Conservation (phyloP, 2,797 vertebrate species). For the Gymnodraco acuticeps region DNA sequence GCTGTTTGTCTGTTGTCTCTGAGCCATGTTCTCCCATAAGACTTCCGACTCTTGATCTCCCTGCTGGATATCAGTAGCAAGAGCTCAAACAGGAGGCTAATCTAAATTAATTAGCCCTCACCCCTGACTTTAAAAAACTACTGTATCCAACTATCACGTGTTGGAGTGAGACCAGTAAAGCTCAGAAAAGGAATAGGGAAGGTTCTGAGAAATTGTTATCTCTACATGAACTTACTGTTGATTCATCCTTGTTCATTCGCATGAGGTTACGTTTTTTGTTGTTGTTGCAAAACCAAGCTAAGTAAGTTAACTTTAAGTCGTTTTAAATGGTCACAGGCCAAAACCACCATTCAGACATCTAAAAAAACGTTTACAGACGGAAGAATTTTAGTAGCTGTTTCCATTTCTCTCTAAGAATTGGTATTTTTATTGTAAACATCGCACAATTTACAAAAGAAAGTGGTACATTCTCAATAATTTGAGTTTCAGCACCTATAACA, state of each 20-base stretch:
- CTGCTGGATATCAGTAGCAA: slow-evolving; percentile 23
- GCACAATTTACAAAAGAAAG: not conserved
- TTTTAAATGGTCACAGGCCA: not conserved
- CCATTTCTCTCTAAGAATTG: not conserved
- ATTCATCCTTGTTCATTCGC: slow-evolving; percentile 2
- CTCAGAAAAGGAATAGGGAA: not conserved
- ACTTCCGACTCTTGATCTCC: not conserved
- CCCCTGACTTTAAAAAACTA: slow-evolving; percentile 22
- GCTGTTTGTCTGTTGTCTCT: not conserved
- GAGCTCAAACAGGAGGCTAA: slow-evolving; percentile 37
- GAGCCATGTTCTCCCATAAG: not conserved
- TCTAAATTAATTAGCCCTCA: slow-evolving; percentile 49
- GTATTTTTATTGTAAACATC: not conserved
- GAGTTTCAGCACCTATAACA: not conserved
- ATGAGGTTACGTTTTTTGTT: slow-evolving; percentile 6
- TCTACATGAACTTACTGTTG: not conserved
- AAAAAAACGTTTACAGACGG: not conserved
- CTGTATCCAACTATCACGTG: slow-evolving; percentile 1
- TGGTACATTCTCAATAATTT: not conserved
- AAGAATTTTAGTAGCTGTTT: not conserved
- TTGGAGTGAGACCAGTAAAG: not conserved
- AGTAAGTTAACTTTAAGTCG: not conserved
- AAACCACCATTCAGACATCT: not conserved
- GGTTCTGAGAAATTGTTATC: not conserved
- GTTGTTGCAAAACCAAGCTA: not conserved